Percentiles rank a stretch among this genome's conserved stretches.
phyloP scores from a whole-genome alignment of 2,797 vertebrate species.

The Onychomys leucogaster region DNA sequence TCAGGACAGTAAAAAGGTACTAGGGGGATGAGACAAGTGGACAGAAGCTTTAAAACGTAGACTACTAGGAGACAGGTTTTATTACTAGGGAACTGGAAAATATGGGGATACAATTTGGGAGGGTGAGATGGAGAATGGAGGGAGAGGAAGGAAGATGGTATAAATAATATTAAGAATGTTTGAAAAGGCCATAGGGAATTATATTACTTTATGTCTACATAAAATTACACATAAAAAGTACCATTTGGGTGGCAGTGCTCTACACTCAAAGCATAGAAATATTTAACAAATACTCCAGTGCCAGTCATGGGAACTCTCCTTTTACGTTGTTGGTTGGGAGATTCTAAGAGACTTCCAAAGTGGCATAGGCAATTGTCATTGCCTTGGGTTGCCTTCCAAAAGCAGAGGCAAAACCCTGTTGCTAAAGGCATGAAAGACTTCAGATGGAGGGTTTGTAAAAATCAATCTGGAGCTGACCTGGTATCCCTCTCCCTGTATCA shows the following conservation, averaged over 20 bases:
- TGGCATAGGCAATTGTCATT: neutral
- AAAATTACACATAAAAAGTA: neutral
- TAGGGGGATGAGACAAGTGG: neutral
- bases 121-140: too few species aligned
- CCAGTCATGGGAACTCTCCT: too few species aligned
- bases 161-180: neutral
- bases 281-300: too few species aligned
- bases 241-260: neutral
- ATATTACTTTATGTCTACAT: neutral
- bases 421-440: neutral
- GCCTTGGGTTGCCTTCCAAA: neutral
- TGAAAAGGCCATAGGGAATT: too few species aligned
- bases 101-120: rapidly evolving
- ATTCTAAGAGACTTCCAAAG: neutral
- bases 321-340: neutral
- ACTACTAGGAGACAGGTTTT: neutral
- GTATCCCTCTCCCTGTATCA: neutral
- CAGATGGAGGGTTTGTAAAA: neutral
- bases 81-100: neutral
- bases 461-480: neutral
- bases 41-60: neutral
- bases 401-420: neutral
- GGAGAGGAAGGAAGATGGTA: neutral
- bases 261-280: neutral
- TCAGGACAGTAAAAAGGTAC: neutral